Evolutionary conservation across 1,140 invertebrate genomes (phyloP), one percentile per base, ranked within the genome.

Genomic region (Macrocentrus cingulum): DNA sequence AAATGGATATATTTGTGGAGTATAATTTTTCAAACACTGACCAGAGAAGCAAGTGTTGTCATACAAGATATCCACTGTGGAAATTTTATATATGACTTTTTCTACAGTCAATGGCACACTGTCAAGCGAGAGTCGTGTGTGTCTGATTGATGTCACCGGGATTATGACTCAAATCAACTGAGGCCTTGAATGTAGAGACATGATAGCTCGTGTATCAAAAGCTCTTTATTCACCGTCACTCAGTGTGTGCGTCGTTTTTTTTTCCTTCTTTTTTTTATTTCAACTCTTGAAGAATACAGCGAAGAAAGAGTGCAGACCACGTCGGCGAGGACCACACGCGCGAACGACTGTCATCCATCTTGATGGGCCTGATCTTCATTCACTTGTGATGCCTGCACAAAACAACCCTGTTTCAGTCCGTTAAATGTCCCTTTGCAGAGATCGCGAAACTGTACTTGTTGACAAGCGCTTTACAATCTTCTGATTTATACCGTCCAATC

Each of bases 241-340:
- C n/a, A 1, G 15, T 16, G 6, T 5, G 48, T 34, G 29, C 22
- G 18, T 41, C 36, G 39, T 53, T 41, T 25, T 41, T 25, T 57
- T 16, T 57, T 42, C 23, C 51, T 22, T 13, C 13, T 45, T 7
- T 46, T 59, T 59, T 54, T 22, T 16, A 6, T 36, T 37, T 36
- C 49, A 29, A 20, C 36, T 62, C 49, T 54, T 58, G 41, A 50
- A 50, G 18, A 5, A 29, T 29, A 9, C n/a, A n/a, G 5, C 9
- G 36, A 51, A 58, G 39, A 49, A 54, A 23, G 29, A 48, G 34
- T 55, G 18, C 49, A 55, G 56, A 48, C 18, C 52, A 61, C 1
- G 54, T 54, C 44, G n/a, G 32, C 18, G 36, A 20, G 72, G 75
- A 77, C 75, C 75, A 78, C 76, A 75, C 75, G 70, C 70, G 65